Conservation (phyloP, 2,797 vertebrate species). For the Heliangelus exortis region DNA sequence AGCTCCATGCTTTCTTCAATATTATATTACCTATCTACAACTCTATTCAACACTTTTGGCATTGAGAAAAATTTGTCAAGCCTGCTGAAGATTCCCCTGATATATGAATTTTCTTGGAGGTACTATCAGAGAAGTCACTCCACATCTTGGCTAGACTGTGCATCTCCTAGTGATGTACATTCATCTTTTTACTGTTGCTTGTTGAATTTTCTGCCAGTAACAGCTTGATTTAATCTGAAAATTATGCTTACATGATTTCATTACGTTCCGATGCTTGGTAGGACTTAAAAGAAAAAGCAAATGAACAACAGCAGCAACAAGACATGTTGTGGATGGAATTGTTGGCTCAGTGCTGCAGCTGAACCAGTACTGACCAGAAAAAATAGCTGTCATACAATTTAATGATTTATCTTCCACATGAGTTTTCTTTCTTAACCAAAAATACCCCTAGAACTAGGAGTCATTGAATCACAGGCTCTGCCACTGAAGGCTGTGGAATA, state of each 20-base stretch:
- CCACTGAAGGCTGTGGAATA: neutral
- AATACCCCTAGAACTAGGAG: neutral
- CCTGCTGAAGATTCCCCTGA: neutral
- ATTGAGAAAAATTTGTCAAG: neutral
- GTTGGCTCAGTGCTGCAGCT: neutral
- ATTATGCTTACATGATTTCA: neutral
- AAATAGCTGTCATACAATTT: neutral
- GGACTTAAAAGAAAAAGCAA: neutral
- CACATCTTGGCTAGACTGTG: neutral
- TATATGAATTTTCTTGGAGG: neutral
- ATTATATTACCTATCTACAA: neutral
- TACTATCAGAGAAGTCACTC: neutral
- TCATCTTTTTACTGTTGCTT: neutral
- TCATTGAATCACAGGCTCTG: neutral
- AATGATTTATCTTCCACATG: neutral
- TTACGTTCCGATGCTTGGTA: neutral
- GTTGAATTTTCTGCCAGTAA: neutral
- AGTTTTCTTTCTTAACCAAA: neutral
- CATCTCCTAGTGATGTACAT: neutral
- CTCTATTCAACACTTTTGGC: neutral
- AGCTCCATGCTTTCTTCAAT: neutral
- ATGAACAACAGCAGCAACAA: neutral
- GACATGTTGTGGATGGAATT: neutral
- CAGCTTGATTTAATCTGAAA: neutral
- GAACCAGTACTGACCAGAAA: neutral